A percentile compares a stretch with the other conserved stretches of the same genome.
phyloP scores from a whole-genome alignment of 37 sponge, comb jelly and placozoan species.

The Spongilla lacustris region DNA sequence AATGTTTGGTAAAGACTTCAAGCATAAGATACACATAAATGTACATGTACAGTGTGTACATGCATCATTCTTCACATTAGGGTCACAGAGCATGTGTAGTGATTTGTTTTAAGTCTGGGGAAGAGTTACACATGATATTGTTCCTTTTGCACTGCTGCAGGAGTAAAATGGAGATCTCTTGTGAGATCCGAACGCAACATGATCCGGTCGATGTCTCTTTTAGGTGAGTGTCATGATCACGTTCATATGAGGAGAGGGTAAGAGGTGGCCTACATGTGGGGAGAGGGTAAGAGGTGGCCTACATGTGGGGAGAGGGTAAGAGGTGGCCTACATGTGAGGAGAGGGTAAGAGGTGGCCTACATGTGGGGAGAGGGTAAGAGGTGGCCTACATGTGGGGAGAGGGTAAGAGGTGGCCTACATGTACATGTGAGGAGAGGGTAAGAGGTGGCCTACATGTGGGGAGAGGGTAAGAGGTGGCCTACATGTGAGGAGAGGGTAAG shows the following conservation, averaged over 20 bases:
- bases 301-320: no score
- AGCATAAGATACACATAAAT: no score
- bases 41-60: neutral
- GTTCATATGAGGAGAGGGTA: neutral
- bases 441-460: neutral
- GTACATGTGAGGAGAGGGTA: neutral
- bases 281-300: neutral
- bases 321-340: neutral
- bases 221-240: conserved; percentile 30
- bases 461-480: no score
- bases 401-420: neutral
- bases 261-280: no score
- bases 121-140: neutral
- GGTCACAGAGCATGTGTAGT: no score
- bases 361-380: no score
- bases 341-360: no score
- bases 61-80: no score
- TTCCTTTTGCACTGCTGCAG: conserved; percentile 3
- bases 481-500: neutral
- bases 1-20: neutral
- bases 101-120: no score
- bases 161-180: conserved; percentile 17
- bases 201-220: conserved; percentile 47
- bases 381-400: neutral
- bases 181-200: conserved; percentile 32